A percentile compares a stretch with the other conserved stretches of the same genome.
phyloP scores from a whole-genome alignment of 2,888 invertebrate genomes.

The Habroteleia sp. region DNA sequence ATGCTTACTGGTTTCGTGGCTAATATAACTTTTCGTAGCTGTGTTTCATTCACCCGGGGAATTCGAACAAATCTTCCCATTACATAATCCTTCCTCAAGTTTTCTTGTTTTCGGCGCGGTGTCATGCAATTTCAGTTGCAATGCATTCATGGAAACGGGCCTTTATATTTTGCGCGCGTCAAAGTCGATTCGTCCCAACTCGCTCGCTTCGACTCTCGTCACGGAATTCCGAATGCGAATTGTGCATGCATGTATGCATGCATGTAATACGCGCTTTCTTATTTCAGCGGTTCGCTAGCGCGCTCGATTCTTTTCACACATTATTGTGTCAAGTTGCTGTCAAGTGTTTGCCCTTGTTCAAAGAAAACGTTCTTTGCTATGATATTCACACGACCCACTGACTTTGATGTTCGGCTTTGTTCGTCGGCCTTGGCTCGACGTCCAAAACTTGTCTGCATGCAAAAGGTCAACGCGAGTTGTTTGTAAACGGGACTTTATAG shows the following conservation, averaged over 20 bases:
- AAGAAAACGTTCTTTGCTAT: constrained; percentile 5
- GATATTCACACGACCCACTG: background rate
- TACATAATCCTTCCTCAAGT: constrained; percentile 57
- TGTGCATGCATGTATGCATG: too few species aligned
- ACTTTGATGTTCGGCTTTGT: constrained; percentile 1
- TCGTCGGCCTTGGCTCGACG: constrained; percentile 14
- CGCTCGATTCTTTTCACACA: constrained; percentile 4
- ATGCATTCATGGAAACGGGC: constrained; percentile 29
- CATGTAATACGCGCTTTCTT: constrained; percentile 14
- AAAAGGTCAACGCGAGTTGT: constrained; percentile 8
- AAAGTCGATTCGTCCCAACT: constrained; percentile 29
- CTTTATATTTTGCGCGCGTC: constrained; percentile 46
- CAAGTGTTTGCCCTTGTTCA: constrained; percentile 12
- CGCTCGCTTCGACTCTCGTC: constrained; percentile 11
- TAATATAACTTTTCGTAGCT: constrained; percentile 61
- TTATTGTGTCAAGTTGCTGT: constrained; percentile 15
- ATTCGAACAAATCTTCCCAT: constrained; percentile 54
- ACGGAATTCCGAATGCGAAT: constrained; percentile 24
- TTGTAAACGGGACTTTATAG: too few species aligned
- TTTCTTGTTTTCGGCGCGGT: constrained; percentile 39
- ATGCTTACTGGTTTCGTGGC: constrained; percentile 55
- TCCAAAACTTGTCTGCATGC: constrained; percentile 7
- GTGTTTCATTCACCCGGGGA: constrained; percentile 25
- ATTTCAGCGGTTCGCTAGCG: background rate
- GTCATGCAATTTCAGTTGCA: constrained; percentile 37